Conservation (phyloP, 2,888 invertebrate species). For the Mythimna lalbum region DNA sequence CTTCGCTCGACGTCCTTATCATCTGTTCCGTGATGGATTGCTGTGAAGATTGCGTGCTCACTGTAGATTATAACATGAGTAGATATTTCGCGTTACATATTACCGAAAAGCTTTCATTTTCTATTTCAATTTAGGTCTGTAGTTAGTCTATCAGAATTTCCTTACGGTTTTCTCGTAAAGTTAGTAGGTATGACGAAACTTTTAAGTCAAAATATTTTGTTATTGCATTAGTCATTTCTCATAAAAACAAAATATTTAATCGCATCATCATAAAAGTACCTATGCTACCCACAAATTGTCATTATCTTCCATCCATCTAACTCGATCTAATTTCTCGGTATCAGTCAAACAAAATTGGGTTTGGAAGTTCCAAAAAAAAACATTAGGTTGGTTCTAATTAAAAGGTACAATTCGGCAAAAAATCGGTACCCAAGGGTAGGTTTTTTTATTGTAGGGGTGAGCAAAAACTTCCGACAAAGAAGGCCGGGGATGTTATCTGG, state of each 20-base stretch:
- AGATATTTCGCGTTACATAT: constrained; percentile 16
- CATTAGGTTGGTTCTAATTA: constrained; percentile 81
- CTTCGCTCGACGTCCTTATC: neutral
- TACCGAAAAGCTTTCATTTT: constrained; percentile 8
- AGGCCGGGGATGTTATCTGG: constrained; percentile 76
- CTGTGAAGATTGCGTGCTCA: constrained; percentile 25
- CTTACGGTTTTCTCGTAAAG: neutral
- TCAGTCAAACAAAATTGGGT: constrained; percentile 50
- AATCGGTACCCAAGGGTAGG: constrained; percentile 80
- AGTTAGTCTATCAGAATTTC: neutral
- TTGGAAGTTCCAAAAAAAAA: constrained; percentile 67
- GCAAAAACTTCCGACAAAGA: constrained; percentile 88
- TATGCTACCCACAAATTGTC: constrained; percentile 38
- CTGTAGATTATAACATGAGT: constrained; percentile 17
- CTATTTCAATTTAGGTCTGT: neutral
- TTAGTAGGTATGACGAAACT: neutral
- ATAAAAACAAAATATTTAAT: neutral
- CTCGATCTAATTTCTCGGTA: constrained; percentile 61
- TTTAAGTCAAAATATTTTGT: neutral
- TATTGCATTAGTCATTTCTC: neutral
- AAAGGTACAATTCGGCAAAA: constrained; percentile 85
- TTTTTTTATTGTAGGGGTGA: constrained; percentile 76
- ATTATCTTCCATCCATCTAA: constrained; percentile 36
- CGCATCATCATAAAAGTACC: neutral
- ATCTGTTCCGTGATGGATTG: constrained; percentile 3